A percentile compares a stretch with the other conserved stretches of the same genome.
Evolutionary conservation across 1,140 invertebrate genomes (phyloP).

Genomic region (Conus ventricosus): DNA sequence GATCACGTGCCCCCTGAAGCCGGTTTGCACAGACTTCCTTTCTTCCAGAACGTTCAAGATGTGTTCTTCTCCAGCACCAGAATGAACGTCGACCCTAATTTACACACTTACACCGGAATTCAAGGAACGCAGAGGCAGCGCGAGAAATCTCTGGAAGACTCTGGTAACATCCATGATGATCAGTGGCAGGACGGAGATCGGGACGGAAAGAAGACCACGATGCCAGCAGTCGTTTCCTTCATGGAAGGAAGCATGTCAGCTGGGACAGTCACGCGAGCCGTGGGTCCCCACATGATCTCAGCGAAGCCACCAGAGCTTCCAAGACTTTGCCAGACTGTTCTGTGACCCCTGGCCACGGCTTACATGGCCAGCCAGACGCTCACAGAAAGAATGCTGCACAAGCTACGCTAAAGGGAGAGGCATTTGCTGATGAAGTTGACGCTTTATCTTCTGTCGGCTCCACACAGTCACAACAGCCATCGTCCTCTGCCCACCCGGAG

Average conservation of each 20-base stretch:
- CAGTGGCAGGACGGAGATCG: slow-evolving; percentile 28
- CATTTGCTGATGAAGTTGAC: neutral
- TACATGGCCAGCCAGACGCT: too few species aligned
- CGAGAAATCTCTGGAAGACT: slow-evolving; percentile 53
- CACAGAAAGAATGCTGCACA: neutral
- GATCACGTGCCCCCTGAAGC: neutral
- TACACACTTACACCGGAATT: neutral
- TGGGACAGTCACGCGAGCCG: neutral
- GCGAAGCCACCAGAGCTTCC: neutral
- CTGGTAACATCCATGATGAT: slow-evolving; percentile 65
- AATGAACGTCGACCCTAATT: neutral
- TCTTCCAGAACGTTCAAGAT: neutral
- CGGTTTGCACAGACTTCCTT: neutral
- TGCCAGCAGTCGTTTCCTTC: too few species aligned
- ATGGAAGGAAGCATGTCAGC: neutral
- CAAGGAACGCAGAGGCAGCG: neutral
- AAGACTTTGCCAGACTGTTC: neutral
- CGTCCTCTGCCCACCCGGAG: neutral
- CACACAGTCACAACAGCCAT: neutral
- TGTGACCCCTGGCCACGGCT: too few species aligned
- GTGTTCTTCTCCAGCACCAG: neutral
- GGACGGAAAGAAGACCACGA: neutral
- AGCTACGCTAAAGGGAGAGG: neutral
- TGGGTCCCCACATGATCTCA: neutral
- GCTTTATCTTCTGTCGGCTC: neutral